Percentiles rank a stretch among this genome's conserved stretches.
Conservation (phyloP, 1,140 invertebrate genomes). For the Trissolcus basalis region DNA sequence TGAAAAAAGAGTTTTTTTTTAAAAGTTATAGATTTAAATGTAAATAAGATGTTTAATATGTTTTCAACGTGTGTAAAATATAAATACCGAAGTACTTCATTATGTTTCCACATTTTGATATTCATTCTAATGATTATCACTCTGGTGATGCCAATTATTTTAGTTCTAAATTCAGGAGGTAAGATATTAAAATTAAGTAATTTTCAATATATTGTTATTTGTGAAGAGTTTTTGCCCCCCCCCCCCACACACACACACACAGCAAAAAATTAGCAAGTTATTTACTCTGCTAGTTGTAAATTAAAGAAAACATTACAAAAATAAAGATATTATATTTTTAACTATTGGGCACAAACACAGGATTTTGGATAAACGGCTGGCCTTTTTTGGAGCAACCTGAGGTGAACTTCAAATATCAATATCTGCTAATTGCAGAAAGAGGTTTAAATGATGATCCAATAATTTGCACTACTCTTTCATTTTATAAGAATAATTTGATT, state of each 20-base stretch:
- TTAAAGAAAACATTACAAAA: background rate
- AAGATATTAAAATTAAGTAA: background rate
- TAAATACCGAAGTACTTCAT: slow-evolving; percentile 67
- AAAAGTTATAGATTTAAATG: too few species aligned
- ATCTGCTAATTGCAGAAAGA: slow-evolving; percentile 68
- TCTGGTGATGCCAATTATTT: slow-evolving; percentile 65
- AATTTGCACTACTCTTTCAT: slow-evolving; percentile 69
- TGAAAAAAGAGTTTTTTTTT: background rate
- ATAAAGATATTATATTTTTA: too few species aligned
- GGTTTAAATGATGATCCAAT: slow-evolving; percentile 61
- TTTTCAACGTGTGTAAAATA: slow-evolving; percentile 70
- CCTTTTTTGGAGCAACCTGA: slow-evolving; percentile 67
- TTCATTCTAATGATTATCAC: slow-evolving; percentile 60
- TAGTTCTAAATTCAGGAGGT: slow-evolving; percentile 71
- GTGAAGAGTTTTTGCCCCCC: too few species aligned
- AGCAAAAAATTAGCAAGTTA: too few species aligned
- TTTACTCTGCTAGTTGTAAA: too few species aligned
- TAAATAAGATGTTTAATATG: slow-evolving; percentile 59
- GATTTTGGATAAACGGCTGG: slow-evolving; percentile 69
- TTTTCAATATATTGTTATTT: too few species aligned
- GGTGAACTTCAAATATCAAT: slow-evolving; percentile 70
- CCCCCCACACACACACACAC: too few species aligned
- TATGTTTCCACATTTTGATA: slow-evolving; percentile 63
- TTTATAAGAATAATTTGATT: slow-evolving; percentile 70
- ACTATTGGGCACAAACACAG: too few species aligned